These are phyloP conservation scores for Lichenostomus cassidix DNA, from an alignment of 2,113 vertebrate species.

Conservation along the genomic window DNA sequence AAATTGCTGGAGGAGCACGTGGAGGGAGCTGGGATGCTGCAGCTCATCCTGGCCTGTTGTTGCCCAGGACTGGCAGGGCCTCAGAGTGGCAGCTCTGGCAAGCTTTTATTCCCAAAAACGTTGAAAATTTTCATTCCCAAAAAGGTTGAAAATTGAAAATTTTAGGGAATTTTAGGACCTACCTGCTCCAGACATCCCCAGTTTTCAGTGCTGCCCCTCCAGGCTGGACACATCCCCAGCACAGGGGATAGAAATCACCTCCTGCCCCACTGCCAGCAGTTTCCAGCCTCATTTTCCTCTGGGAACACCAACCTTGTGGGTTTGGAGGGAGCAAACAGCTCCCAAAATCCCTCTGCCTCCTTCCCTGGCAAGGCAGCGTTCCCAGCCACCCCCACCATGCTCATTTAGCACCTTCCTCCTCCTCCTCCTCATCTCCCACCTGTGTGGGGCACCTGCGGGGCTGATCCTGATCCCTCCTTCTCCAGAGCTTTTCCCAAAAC, in stretches of 20 bases:
- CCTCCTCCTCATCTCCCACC: not conserved
- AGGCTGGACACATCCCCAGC: not conserved
- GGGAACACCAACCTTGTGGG: no score
- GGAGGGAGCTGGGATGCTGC: not conserved
- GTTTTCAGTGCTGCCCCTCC: not conserved
- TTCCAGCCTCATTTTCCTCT: rapidly evolving
- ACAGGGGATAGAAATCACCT: rapidly evolving
- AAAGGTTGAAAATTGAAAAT: not conserved
- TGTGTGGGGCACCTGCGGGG: rapidly evolving
- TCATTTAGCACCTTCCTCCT: not conserved
- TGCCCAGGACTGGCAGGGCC: not conserved
- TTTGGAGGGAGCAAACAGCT: not conserved
- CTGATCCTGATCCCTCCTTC: not conserved
- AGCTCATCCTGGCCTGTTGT: rapidly evolving
- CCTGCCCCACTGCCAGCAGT: rapidly evolving
- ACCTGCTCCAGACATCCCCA: not conserved
- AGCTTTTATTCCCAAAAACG: not conserved
- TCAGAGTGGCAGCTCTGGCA: rapidly evolving
- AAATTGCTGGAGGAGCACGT: rapidly evolving
- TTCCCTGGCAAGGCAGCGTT: not conserved
- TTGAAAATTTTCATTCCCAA: not conserved
- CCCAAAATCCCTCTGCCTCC: not conserved
- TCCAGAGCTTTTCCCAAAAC: not conserved
- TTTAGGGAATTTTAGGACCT: not conserved
- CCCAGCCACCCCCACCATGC: not conserved